Evolutionary conservation across 2,797 vertebrate genomes (phyloP).

Genomic region (Mormyrus proboscirostris): DNA sequence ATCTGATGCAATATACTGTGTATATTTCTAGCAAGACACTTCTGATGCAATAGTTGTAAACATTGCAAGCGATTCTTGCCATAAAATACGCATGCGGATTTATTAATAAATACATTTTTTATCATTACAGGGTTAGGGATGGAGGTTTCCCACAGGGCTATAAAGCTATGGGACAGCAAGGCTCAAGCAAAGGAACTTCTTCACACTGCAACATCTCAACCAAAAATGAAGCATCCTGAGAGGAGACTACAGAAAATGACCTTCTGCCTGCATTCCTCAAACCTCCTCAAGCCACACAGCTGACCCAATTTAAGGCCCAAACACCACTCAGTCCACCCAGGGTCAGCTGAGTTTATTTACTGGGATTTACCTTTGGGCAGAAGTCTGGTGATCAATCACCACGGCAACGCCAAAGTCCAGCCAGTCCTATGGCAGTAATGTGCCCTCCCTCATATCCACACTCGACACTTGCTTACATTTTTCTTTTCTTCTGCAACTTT

Average conservation of each 20-base stretch:
- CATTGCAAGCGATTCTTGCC: neutral
- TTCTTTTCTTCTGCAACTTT: neutral
- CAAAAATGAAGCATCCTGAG: neutral
- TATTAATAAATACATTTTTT: neutral
- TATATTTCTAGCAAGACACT: neutral
- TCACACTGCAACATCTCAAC: neutral
- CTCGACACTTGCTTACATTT: neutral
- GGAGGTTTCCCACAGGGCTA: neutral
- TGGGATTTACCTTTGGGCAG: slow-evolving; percentile 7
- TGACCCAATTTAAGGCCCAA: slow-evolving; percentile 3
- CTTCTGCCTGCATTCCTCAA: neutral
- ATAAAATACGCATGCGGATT: neutral
- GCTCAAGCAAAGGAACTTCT: neutral
- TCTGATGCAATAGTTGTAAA: neutral
- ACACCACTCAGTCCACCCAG: neutral
- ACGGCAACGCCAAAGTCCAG: neutral
- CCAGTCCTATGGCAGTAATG: neutral
- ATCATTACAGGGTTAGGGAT: neutral
- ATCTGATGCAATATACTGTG: neutral
- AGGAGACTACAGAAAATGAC: neutral
- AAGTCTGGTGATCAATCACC: slow-evolving; percentile 5
- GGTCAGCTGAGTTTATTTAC: slow-evolving; percentile 10
- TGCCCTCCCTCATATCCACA: neutral
- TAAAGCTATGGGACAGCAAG: neutral
- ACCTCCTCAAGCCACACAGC: neutral